Percentiles rank a stretch among this genome's conserved stretches.
Conservation (phyloP, 1,140 invertebrate genomes). For the Calliphora vicina region DNA sequence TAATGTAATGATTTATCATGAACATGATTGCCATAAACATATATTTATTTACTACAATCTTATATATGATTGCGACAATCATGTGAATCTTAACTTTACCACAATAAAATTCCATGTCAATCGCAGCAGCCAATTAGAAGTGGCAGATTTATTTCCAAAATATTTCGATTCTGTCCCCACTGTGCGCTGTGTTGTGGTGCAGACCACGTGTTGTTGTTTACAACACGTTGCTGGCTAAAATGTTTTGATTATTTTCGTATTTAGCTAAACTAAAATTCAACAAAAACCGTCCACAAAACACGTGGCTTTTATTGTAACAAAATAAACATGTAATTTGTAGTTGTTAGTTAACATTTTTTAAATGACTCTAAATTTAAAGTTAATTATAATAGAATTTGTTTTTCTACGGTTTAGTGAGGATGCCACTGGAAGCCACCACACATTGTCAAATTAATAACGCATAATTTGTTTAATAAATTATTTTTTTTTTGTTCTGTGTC, state of each 20-base stretch:
- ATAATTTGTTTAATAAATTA: neutral
- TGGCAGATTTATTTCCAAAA: too few species aligned
- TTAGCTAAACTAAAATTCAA: neutral
- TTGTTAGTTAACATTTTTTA: neutral
- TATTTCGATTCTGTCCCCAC: too few species aligned
- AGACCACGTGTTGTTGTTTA: neutral
- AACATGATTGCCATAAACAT: too few species aligned
- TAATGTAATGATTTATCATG: too few species aligned
- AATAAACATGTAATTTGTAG: neutral
- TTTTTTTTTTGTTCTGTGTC: neutral
- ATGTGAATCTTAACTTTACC: too few species aligned
- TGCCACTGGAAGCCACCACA: neutral
- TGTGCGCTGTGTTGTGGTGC: neutral
- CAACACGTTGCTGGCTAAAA: neutral
- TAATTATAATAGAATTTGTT: neutral
- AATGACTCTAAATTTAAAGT: neutral
- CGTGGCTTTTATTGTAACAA: neutral
- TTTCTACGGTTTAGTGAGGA: neutral
- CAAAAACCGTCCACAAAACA: neutral
- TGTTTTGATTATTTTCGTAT: neutral
- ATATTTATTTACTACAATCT: too few species aligned
- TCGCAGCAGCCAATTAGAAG: too few species aligned
- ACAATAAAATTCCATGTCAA: too few species aligned
- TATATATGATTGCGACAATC: too few species aligned
- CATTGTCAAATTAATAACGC: neutral